Base-by-base conservation (phyloP, 2,888 invertebrate genomes). In the Caenorhabditis sp. region DNA sequence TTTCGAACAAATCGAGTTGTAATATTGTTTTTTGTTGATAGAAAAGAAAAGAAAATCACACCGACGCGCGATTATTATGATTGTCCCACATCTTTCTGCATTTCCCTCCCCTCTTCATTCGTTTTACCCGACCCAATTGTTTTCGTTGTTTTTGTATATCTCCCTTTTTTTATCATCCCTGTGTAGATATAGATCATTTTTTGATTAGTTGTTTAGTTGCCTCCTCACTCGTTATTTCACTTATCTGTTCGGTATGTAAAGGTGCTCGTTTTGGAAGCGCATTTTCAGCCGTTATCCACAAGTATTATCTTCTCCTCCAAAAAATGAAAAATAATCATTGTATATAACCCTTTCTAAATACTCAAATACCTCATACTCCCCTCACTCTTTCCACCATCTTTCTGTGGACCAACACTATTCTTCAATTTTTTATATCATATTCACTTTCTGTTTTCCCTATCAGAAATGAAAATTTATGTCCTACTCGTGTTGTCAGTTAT, bases 381-480 rank as follows among this genome's bases (percentile, higher is more conserved):
- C 26, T 44, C 26, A 47, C 35, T 64, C 44, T 47, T 8, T 14
- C 16, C 47, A 47, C 49, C n/a, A 31, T 66, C 22, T 31, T n/a
- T 31, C 26, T 31, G 49, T 66, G 66, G 66, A 66, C 66, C 49
- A 66, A 66, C 14, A 14, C 35, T 24, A 28, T 47, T 24, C 12
- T 61, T 59, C 59, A 59, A 10, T 12, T 10, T 28, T 64, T 8
- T 31, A 31, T 51, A 49, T 22, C 49, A 49, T 47, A n/a, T 63
- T 73, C 63, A 47, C 58, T 47, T 63, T 31, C n/a, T 31, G 38
- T 26, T 61, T 38, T 14, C n/a, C 38, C 12, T 10, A 38, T n/a
- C 56, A 63, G 56, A 73, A 74, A 64, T 22, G 19, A 66, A 66
- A 75, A 66, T 44, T 56, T 75, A 66, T 59, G 75, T 75, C 56